Evolutionary conservation across 2,797 vertebrate species (phyloP).

Genomic region (Epinephelus malabaricus): DNA sequence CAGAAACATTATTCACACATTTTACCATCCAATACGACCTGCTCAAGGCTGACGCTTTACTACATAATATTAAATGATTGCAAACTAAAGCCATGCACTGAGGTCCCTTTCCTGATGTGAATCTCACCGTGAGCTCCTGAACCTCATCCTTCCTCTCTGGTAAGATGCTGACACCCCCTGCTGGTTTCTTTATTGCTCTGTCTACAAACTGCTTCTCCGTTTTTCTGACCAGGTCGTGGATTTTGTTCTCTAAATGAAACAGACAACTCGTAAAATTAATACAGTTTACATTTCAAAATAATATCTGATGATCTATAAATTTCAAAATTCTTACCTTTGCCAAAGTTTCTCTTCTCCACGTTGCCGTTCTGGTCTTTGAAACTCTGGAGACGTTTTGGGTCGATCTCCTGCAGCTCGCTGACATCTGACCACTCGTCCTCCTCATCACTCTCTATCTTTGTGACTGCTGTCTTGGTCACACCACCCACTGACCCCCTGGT

Average conservation of each 20-base stretch:
- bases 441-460: constrained; percentile 63
- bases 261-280: background rate
- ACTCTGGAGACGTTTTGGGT: constrained; percentile 61
- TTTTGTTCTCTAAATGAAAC: constrained; percentile 64
- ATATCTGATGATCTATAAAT: background rate
- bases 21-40: too few species aligned
- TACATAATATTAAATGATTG: too few species aligned
- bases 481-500: constrained; percentile 5
- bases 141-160: constrained; percentile 73
- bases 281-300: background rate
- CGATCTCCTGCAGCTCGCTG: constrained; percentile 84
- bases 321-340: constrained; percentile 53
- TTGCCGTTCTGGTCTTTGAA: constrained; percentile 79
- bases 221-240: constrained; percentile 71
- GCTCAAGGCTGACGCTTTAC: too few species aligned
- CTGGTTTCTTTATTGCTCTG: constrained; percentile 70
- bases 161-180: constrained; percentile 78
- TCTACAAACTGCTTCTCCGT: constrained; percentile 78
- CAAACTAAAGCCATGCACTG: background rate
- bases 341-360: constrained; percentile 58
- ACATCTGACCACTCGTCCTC: constrained; percentile 77
- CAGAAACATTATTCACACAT: background rate
- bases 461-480: constrained; percentile 33
- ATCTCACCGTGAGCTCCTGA: constrained; percentile 81
- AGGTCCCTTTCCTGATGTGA: background rate